These are phyloP conservation scores for Poecilus cupreus DNA, from an alignment of 2,888 invertebrate species.

Conservation along the genomic window DNA sequence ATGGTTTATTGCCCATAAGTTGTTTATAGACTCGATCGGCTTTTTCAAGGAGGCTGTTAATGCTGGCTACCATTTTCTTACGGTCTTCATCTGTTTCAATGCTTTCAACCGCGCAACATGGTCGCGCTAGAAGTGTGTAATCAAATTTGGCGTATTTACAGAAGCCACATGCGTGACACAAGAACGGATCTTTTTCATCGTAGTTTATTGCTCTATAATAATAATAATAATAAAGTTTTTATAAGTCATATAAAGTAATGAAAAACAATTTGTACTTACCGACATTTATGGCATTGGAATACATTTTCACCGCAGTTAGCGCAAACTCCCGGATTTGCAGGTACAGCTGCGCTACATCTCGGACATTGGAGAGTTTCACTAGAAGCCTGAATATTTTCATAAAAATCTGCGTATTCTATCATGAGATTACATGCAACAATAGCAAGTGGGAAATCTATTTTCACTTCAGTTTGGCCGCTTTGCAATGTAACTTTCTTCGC, in stretches of 20 bases:
- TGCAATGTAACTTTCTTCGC: slow-evolving; percentile 93
- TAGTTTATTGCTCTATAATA: slow-evolving; percentile 93
- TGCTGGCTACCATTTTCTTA: slow-evolving; percentile 93
- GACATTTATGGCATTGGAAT: slow-evolving; percentile 98
- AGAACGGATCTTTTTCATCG: slow-evolving; percentile 98
- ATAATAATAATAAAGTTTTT: background rate
- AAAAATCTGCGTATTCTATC: slow-evolving; percentile 98
- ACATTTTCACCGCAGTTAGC: slow-evolving; percentile 98
- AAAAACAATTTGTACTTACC: slow-evolving; percentile 72
- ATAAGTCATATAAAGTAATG: background rate
- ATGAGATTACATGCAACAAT: slow-evolving; percentile 98
- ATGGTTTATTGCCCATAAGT: slow-evolving; percentile 91
- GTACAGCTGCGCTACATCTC: slow-evolving; percentile 96
- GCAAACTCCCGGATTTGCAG: slow-evolving; percentile 98
- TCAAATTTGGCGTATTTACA: slow-evolving; percentile 99
- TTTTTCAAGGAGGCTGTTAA: slow-evolving; percentile 93
- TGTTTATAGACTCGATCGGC: slow-evolving; percentile 96
- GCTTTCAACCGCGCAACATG: slow-evolving; percentile 97
- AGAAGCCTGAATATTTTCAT: slow-evolving; percentile 94
- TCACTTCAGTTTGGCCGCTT: slow-evolving; percentile 95
- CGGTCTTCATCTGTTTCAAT: slow-evolving; percentile 98
- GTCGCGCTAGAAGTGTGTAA: slow-evolving; percentile 91
- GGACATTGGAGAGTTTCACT: slow-evolving; percentile 97
- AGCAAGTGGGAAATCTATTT: slow-evolving; percentile 97
- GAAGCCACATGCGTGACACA: slow-evolving; percentile 99